Percentiles rank a stretch among this genome's conserved stretches.
These are phyloP conservation scores for Periplaneta americana DNA, from an alignment of 1,140 invertebrate genomes.

Conservation along the genomic window DNA sequence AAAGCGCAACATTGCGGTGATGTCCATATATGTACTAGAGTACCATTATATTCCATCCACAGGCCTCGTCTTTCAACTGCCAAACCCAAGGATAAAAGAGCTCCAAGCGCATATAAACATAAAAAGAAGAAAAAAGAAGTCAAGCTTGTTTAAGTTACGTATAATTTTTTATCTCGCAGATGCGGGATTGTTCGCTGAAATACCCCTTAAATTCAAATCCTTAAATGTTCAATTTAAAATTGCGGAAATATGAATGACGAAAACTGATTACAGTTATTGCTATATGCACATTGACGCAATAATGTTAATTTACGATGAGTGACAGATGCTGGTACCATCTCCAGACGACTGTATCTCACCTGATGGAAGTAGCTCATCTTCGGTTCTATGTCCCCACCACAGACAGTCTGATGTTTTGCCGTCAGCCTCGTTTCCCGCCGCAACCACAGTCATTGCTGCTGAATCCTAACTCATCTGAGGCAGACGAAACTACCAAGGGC, in stretches of 20 bases:
- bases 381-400: neutral
- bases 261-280: neutral
- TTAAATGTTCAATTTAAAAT: neutral
- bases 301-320: neutral
- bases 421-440: neutral
- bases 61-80: neutral
- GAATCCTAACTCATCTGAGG: neutral
- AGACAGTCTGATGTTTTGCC: neutral
- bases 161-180: neutral
- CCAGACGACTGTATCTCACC: neutral
- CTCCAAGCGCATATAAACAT: too few species aligned
- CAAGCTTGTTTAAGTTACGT: neutral
- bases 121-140: neutral
- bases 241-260: neutral
- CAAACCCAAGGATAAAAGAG: neutral
- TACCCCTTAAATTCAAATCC: neutral
- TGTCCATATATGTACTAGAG: neutral
- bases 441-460: neutral
- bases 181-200: neutral
- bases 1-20: neutral
- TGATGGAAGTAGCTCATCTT: neutral
- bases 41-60: neutral
- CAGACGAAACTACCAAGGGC: neutral
- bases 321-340: neutral
- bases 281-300: neutral